Evolutionary conservation across 1,140 invertebrate species (phyloP).

Genomic region (Cataglyphis hispanica): DNA sequence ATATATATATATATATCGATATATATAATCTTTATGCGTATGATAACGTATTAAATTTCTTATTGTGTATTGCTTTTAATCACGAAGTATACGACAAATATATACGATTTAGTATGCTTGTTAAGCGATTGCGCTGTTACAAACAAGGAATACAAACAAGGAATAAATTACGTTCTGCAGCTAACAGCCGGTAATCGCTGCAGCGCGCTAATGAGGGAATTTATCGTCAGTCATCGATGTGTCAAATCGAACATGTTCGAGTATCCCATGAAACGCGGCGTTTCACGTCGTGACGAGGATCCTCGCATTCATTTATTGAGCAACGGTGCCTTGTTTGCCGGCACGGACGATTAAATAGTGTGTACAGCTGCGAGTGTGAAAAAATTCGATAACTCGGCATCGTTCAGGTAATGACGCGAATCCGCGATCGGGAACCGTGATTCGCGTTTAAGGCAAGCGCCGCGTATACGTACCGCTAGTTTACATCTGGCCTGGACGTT

Average conservation of each 20-base stretch:
- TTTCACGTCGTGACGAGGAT: neutral
- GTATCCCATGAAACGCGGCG: slow-evolving; percentile 17
- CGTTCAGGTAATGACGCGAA: slow-evolving; percentile 16
- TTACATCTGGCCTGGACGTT: slow-evolving; percentile 41
- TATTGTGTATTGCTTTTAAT: no score
- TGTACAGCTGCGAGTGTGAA: slow-evolving; percentile 32
- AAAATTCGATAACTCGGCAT: slow-evolving; percentile 43
- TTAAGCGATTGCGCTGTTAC: neutral
- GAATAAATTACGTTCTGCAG: slow-evolving; percentile 3
- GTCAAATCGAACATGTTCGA: slow-evolving; percentile 11
- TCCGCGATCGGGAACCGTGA: slow-evolving; percentile 20
- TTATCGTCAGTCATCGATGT: slow-evolving; percentile 26
- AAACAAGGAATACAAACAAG: neutral
- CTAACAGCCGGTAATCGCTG: slow-evolving; percentile 3
- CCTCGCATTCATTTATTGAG: slow-evolving; percentile 37
- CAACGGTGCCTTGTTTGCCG: slow-evolving; percentile 38
- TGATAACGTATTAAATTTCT: no score
- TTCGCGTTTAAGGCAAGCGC: slow-evolving; percentile 11
- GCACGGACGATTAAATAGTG: slow-evolving; percentile 4
- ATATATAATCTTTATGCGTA: no score
- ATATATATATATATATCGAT: no score
- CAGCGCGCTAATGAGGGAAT: slow-evolving; percentile 2
- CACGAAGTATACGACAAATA: no score
- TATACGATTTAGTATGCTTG: no score
- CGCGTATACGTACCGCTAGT: slow-evolving; percentile 30